Evolutionary conservation across 2,797 vertebrate species (phyloP), one percentile per base, ranked within the genome.

Genomic region (Ctenosaura bakeri): DNA sequence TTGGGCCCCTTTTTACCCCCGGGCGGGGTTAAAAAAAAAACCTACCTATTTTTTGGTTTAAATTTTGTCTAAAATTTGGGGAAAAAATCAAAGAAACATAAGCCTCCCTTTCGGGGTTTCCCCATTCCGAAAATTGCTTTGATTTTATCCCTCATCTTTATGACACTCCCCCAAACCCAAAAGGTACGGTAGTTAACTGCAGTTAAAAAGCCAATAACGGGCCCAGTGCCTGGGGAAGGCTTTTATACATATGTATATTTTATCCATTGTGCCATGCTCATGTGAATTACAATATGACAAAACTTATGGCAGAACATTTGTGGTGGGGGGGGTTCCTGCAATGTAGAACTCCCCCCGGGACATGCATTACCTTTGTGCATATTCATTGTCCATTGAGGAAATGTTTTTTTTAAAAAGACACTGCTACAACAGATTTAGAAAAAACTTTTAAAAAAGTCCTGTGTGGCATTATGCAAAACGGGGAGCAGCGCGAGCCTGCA

Each of bases 231-330:
- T 56, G 32, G 73, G 90, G 94, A 94, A 94, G 94, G 1, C 0
- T 86, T 69, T 69, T 69, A 69, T 69, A 69, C 8, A 12, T 38
- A 52, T 92, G 88, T n/a, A n/a, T 88, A 86, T 95, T 93, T 95
- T 93, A 88, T 85, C 24, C 80, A 69, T 69, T 91, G 87, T 91
- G 50, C 32, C 93, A 93, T 64, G 89, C 81, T 92, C 86, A 94
- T 94, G 95, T 95, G 92, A 95, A 92, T 92, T 92, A 83, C 83
- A 95, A 95, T 66, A 29, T 90, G 91, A 85, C 90, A 89, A 59
- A 83, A 91, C 87, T 86, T 66, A 18, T 22, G 13, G 54, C 88
- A 54, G 91, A 92, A 92, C 80, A 32, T 1, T 14, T 73, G 92
- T 79, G 42, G 46, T 56, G 32, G 42, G 38, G 56, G 22, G 35